Base-by-base conservation (phyloP, 2,888 invertebrate species). In the Drosophila cyrtoloma region DNA sequence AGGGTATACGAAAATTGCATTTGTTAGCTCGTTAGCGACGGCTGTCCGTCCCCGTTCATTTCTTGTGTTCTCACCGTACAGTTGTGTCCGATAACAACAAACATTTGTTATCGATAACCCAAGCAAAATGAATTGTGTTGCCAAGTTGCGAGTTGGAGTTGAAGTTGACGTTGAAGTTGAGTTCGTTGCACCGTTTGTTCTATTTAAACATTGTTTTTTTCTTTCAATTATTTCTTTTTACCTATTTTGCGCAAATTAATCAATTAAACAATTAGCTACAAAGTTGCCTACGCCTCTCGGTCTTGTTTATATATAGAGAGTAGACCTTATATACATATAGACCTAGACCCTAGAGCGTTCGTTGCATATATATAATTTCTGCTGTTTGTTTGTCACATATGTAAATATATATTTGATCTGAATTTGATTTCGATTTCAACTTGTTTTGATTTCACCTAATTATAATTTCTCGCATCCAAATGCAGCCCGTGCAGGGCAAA, bases 291-390 rank as follows among this genome's bases (percentile, higher is more conserved):
- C 77, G 77, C 62, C 75, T 76, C 70, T 64, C 73, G 73, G 75
- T 79, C 63, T 75, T 71, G 42, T 73, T 71, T 37, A 62, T 56
- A 68, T 70, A 70, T 61, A 28, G 50, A 70, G 72, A 28, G 55
- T 56, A 73, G 73, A 72, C 39, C 71, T 73, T 72, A 63, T 75
- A 71, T 65, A 63, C 47, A 68, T 57, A 71, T 51, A 52, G 50
- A 58, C 51, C 78, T 77, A 85, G 83, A 79, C 52, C 63, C 66
- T 81, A 86, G 86, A 84, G 87, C 84, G 71, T 81, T 71, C 58
- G 44, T 58, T 57, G 81, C 62, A 75, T 68, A 68, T 59, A 68
- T 59, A 75, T 58, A 16, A 47, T 26, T 53, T 61, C 58, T 50
- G 44, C 60, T 44, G 28, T 61, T 57, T 57, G 22, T 47, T 47